Conservation (phyloP, 2,888 invertebrate genomes). For the Euplexia lucipara region DNA sequence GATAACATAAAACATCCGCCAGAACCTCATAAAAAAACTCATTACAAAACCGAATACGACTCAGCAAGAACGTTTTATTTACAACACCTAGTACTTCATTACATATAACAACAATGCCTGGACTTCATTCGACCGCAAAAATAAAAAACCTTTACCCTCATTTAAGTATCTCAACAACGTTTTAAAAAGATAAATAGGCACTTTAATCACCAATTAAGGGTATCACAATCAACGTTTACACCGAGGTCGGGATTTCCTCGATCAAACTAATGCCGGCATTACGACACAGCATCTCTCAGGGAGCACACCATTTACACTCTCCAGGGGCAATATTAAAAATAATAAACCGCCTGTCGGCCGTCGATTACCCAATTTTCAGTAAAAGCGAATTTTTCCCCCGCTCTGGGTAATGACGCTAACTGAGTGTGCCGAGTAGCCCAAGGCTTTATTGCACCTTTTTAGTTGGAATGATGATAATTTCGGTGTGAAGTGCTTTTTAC, state of each 20-base stretch:
- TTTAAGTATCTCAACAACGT: slow-evolving; percentile 45
- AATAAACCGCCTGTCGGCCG: slow-evolving; percentile 78
- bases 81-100: slow-evolving; percentile 35
- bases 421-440: slow-evolving; percentile 65
- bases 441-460: slow-evolving; percentile 75
- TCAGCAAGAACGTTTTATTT: slow-evolving; percentile 16
- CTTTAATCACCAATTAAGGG: slow-evolving; percentile 58
- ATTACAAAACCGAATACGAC: slow-evolving; percentile 30
- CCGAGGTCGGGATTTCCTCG: slow-evolving; percentile 63
- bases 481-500: slow-evolving; percentile 71
- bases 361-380: slow-evolving; percentile 84
- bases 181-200: slow-evolving; percentile 58
- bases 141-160: slow-evolving; percentile 34
- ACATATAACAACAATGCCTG: slow-evolving; percentile 41
- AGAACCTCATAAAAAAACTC: slow-evolving; percentile 31
- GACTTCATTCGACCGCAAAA: slow-evolving; percentile 38
- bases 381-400: slow-evolving; percentile 74
- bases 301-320: slow-evolving; percentile 67
- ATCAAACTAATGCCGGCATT: slow-evolving; percentile 69
- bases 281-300: slow-evolving; percentile 59
- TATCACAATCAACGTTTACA: slow-evolving; percentile 61
- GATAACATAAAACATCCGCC: slow-evolving; percentile 24
- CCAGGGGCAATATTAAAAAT: slow-evolving; percentile 76
- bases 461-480: slow-evolving; percentile 79
- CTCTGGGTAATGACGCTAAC: slow-evolving; percentile 69